These are phyloP conservation scores for Platypus cylindrus DNA, from an alignment of 2,888 invertebrate species.

Conservation along the genomic window DNA sequence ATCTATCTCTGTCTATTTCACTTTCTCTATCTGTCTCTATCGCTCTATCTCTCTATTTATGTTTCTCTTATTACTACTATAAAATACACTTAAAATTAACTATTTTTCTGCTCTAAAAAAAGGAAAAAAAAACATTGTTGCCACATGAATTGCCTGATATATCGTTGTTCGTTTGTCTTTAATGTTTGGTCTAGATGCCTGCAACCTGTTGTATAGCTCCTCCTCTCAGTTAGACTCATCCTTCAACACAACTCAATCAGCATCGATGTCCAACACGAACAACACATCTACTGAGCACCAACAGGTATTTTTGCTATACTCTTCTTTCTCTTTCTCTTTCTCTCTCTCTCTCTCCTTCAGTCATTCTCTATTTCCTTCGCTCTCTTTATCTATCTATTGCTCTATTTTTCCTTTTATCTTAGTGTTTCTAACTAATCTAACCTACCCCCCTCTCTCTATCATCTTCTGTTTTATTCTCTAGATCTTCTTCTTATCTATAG, in stretches of 20 bases:
- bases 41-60: too few relatives aligned
- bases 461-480: too few relatives aligned
- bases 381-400: constrained; percentile 7
- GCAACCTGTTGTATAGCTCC: constrained; percentile 61
- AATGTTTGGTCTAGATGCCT: constrained; percentile 83
- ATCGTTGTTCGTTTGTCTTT: constrained; percentile 55
- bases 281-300: constrained; percentile 38
- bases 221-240: constrained; percentile 80
- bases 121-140: constrained; percentile 15
- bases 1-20: too few relatives aligned
- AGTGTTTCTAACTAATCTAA: too few relatives aligned
- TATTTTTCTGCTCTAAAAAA: too few relatives aligned
- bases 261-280: constrained; percentile 30
- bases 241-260: constrained; percentile 49
- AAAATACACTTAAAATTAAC: too few relatives aligned
- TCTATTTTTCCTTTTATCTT: constrained; percentile 1
- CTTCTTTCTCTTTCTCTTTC: constrained; percentile 19
- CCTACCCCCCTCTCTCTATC: too few relatives aligned
- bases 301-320: constrained; percentile 29
- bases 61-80: too few relatives aligned
- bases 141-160: constrained; percentile 37
- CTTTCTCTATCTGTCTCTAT: too few relatives aligned
- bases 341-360: constrained; percentile 17
- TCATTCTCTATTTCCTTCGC: constrained; percentile 10
- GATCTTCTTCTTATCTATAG: too few relatives aligned